Evolutionary conservation across 2,797 vertebrate species (phyloP).

Genomic region (Pipistrellus kuhlii): DNA sequence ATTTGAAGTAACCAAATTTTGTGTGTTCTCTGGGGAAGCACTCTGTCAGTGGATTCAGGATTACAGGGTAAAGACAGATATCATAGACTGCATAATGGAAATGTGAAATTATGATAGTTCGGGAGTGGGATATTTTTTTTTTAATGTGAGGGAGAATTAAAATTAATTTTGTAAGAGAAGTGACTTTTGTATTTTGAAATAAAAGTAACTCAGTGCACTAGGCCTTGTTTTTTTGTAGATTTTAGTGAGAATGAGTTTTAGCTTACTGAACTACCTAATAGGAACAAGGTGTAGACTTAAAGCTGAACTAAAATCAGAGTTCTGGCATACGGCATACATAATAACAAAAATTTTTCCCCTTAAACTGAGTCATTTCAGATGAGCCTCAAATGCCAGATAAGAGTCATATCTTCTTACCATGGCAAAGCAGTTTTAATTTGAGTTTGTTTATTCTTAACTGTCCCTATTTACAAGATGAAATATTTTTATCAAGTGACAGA

Average conservation of each 20-base stretch:
- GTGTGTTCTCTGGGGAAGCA: neutral
- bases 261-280: neutral
- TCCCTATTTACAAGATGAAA: neutral
- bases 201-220: neutral
- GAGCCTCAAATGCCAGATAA: neutral
- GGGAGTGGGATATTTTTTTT: neutral
- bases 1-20: slow-evolving; percentile 10
- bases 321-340: neutral
- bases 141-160: neutral
- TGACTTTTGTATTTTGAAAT: neutral
- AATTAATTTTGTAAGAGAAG: neutral
- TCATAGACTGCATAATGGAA: neutral
- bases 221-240: neutral
- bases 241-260: neutral
- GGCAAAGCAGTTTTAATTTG: neutral
- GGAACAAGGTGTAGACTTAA: neutral
- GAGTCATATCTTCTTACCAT: neutral
- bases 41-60: neutral
- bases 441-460: neutral
- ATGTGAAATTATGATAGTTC: neutral
- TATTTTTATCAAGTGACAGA: neutral
- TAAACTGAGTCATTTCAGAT: neutral
- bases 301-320: neutral
- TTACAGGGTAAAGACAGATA: neutral
- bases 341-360: neutral